Percentiles rank a stretch among this genome's conserved stretches.
Evolutionary conservation across 2,797 vertebrate species (phyloP).

Genomic region (Oreortyx pictus): DNA sequence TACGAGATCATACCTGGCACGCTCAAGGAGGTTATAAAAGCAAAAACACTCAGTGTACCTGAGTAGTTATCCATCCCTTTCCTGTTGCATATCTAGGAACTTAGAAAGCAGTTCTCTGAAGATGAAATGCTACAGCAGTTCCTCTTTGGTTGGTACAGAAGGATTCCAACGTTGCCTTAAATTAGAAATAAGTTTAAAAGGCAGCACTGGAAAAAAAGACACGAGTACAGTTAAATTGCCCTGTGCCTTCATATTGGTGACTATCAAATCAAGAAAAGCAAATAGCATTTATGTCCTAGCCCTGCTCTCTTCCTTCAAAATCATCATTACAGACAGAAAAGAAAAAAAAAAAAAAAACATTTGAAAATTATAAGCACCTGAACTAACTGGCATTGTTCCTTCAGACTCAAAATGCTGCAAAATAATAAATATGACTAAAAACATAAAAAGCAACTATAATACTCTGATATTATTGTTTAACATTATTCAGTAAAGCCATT

Average conservation of each 20-base stretch:
- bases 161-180: not conserved
- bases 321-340: not conserved
- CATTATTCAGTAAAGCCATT: not conserved
- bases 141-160: not conserved
- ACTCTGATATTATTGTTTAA: not conserved
- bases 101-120: not conserved
- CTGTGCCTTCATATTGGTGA: not conserved
- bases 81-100: not conserved
- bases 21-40: not conserved
- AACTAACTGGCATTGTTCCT: not conserved
- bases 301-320: not conserved
- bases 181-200: not conserved
- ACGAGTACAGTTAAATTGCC: fast-evolving
- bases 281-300: not conserved
- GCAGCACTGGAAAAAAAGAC: not conserved
- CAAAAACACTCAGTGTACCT: not conserved
- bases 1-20: fast-evolving
- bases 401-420: not conserved
- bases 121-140: not conserved
- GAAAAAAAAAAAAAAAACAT: not conserved
- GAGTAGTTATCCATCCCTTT: not conserved
- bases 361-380: not conserved
- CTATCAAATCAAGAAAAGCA: fast-evolving
- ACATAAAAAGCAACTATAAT: not conserved
- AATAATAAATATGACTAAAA: slow-evolving; percentile 8